Conservation (phyloP, 2,888 invertebrate species). For the Poecilus cupreus region DNA sequence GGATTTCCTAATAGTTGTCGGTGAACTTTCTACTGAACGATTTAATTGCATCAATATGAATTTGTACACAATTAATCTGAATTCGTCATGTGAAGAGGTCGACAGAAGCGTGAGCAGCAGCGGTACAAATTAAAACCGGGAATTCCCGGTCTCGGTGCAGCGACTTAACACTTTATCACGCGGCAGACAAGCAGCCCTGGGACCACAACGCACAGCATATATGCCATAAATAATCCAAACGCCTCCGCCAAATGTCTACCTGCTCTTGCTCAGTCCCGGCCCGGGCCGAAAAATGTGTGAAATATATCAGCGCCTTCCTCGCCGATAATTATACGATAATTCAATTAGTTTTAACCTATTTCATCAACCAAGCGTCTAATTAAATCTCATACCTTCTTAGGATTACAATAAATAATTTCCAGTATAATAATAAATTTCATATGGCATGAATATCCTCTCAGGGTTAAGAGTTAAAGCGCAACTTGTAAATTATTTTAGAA, state of each 20-base stretch:
- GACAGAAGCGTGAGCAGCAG: neutral
- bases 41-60: neutral
- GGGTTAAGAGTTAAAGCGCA: no score
- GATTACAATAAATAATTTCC: no score
- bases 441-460: no score
- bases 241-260: neutral
- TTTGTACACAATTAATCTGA: neutral
- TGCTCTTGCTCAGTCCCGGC: neutral
- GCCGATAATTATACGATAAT: neutral
- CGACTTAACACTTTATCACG: conserved; percentile 57
- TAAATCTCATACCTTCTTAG: neutral
- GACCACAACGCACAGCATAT: conserved; percentile 31
- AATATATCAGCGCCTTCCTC: conserved; percentile 4
- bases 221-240: conserved; percentile 20
- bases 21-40: no score
- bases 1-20: no score
- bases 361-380: neutral
- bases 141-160: conserved; percentile 45
- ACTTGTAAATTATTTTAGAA: no score
- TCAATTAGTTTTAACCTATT: conserved; percentile 9
- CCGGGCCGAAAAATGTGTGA: neutral
- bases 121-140: conserved; percentile 55
- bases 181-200: conserved; percentile 19
- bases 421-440: no score
- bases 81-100: conserved; percentile 7